Conservation (phyloP, 1,140 invertebrate species). For the Aleiodes sp. region DNA sequence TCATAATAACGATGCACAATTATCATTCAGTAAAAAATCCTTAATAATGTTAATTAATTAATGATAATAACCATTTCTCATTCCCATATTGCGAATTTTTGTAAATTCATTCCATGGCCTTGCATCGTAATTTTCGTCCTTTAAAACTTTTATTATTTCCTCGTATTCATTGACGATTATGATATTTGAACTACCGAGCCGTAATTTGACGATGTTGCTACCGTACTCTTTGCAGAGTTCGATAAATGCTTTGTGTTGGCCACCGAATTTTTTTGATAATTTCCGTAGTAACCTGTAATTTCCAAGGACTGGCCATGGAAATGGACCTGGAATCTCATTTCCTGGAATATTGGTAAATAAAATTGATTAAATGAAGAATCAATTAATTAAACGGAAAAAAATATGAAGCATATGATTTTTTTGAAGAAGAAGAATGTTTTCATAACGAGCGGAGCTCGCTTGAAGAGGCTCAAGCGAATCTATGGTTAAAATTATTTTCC, state of each 20-base stretch:
- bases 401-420: too few species aligned
- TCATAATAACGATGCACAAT: too few species aligned
- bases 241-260: constrained; percentile 72
- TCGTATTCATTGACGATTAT: constrained; percentile 72
- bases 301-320: constrained; percentile 74
- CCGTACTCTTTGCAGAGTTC: constrained; percentile 70
- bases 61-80: constrained; percentile 66
- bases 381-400: too few species aligned
- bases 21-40: too few species aligned
- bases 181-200: constrained; percentile 71
- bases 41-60: neutral
- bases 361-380: neutral
- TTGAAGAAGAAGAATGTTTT: too few species aligned
- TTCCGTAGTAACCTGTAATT: constrained; percentile 69
- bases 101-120: constrained; percentile 80
- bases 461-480: too few species aligned
- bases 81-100: constrained; percentile 75
- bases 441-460: too few species aligned
- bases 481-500: too few species aligned
- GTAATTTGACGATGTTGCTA: constrained; percentile 73
- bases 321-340: constrained; percentile 70
- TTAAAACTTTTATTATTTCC: constrained; percentile 70
- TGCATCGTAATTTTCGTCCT: constrained; percentile 74
- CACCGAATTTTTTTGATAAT: constrained; percentile 66
- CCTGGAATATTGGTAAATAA: too few species aligned